Evolutionary conservation across 2,113 vertebrate species (phyloP).

Genomic region (Suncus etruscus): DNA sequence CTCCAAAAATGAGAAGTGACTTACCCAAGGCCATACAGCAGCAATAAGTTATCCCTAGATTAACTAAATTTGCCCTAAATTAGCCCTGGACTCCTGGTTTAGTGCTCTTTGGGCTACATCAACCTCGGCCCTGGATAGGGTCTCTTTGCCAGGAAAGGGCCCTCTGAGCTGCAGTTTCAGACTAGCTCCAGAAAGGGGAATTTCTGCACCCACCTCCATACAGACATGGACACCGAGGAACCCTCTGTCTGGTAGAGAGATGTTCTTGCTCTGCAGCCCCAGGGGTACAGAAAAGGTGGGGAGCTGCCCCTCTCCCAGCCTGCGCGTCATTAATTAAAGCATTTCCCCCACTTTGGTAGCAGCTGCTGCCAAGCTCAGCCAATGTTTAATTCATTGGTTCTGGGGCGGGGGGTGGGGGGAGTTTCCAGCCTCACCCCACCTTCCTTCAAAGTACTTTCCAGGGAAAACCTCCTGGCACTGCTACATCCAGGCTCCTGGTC

Average conservation of each 20-base stretch:
- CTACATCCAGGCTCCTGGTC: background rate
- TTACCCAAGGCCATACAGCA: background rate
- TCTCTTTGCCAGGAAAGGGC: background rate
- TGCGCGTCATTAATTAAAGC: slow-evolving; percentile 82
- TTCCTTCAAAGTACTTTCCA: slow-evolving; percentile 73
- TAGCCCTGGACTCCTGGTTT: background rate
- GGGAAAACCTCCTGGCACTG: slow-evolving; percentile 71
- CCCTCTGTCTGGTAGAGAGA: slow-evolving; percentile 70
- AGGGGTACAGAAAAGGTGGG: background rate
- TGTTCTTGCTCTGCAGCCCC: slow-evolving; percentile 53
- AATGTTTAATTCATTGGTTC: slow-evolving; percentile 84
- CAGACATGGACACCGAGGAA: accelerated
- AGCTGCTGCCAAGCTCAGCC: slow-evolving; percentile 71
- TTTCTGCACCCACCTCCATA: background rate
- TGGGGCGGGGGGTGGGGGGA: background rate
- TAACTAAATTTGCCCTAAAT: background rate
- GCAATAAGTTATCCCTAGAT: no score
- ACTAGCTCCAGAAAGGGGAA: background rate
- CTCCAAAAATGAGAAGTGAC: background rate
- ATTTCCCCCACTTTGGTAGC: slow-evolving; percentile 70
- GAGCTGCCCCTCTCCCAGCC: slow-evolving; percentile 60
- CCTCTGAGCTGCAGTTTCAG: background rate
- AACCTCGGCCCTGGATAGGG: background rate
- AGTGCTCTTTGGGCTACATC: background rate
- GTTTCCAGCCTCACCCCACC: background rate